Base-by-base conservation (phyloP, 2,113 vertebrate genomes). In the Marmota monax region DNA sequence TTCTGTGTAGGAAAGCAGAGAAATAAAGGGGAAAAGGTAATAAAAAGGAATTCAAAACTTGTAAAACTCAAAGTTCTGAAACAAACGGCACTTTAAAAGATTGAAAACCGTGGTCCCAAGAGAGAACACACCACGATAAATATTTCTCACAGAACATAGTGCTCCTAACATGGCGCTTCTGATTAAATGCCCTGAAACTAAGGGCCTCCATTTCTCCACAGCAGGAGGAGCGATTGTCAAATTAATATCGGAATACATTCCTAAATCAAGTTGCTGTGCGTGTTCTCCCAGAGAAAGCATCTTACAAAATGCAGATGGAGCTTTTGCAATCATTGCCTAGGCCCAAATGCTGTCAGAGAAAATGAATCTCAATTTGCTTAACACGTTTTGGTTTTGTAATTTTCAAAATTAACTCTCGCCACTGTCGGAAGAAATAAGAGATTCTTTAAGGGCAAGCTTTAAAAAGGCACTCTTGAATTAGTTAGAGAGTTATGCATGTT, bases 361-460 rank as follows among this genome's bases (percentile, higher is more conserved):
- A 96, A 95, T 74, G 61, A 37, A 58, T 89, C 88, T 96, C 96
- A 92, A 94, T 95, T 95, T 96, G 79, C 82, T 96, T 85, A 79
- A 88, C 83, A 63, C 72, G 67, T 86, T 97, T 94, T 74, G 45
- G 34, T 83, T 83, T 94, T 94, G 29, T 94, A 82, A 94, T 91
- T 96, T 95, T 95, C 94, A 83, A 89, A 85, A 97, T 97, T 92
- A 97, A 96, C 65, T 93, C 45, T 91, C 90, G 42, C 61, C 37
- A 69, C n/a, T 80, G 72, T 42, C 87, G 96, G 51, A 92, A 96
- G 90, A 88, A 93, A 82, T 34, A 63, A 27, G 32, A 96, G 45
- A 32, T 73, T 69, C 61, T 77, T 74, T 73, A n/a, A 39, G 77
- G 8, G 51, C 25, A 39, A 73, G 58, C 37, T 34, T 88, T 95